phyloP scores from a whole-genome alignment of 2,888 invertebrate species.

The Sepiola atlantica region DNA sequence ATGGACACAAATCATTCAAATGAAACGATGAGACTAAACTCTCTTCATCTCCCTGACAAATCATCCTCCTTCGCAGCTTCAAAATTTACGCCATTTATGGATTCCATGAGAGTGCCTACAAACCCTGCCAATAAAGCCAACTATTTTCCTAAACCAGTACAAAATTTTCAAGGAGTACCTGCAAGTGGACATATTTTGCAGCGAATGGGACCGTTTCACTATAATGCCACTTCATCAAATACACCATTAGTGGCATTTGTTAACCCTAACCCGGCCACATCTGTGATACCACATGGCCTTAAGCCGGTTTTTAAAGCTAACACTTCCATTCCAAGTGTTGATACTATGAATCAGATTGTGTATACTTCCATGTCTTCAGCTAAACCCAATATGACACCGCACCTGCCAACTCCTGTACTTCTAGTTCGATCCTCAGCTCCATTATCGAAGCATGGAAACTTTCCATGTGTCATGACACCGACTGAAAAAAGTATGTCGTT shows the following conservation, averaged over 20 bases:
- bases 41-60: neutral
- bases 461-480: neutral
- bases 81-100: neutral
- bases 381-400: neutral
- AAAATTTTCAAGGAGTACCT: neutral
- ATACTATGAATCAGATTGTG: neutral
- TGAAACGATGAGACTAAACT: neutral
- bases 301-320: constrained; percentile 38
- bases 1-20: neutral
- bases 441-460: neutral
- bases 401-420: neutral
- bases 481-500: neutral
- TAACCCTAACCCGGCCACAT: constrained; percentile 42
- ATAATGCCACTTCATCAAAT: neutral
- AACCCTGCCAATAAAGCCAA: neutral
- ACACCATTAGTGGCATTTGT: constrained; percentile 35
- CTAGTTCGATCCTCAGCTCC: neutral
- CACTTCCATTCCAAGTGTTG: neutral
- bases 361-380: neutral
- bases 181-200: neutral
- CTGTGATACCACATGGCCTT: constrained; percentile 24
- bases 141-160: neutral
- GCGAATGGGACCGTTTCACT: neutral
- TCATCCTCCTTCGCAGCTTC: neutral
- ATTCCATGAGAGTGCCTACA: neutral